Percentiles rank a stretch among this genome's conserved stretches.
Evolutionary conservation across 64 coral and sea anemone genomes (phyloP).

Genomic region (Stichodactyla mertensii): DNA sequence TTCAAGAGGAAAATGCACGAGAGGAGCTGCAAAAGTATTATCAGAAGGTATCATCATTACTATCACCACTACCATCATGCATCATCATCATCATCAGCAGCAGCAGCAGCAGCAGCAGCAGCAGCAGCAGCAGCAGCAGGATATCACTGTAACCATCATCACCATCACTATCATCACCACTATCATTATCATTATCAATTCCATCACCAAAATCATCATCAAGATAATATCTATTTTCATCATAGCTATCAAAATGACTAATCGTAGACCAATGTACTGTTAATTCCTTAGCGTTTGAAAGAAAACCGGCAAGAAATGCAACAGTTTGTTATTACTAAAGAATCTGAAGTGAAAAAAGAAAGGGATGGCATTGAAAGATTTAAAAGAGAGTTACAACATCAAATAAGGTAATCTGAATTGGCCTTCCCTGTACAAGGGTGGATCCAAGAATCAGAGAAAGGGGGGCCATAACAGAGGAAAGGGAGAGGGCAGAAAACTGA

Average conservation of each 20-base stretch:
- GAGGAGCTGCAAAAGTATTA: conserved; percentile 88
- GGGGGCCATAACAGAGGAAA: neutral
- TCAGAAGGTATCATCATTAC: conserved; percentile 54
- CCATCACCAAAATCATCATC: neutral
- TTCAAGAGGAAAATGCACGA: conserved; percentile 65
- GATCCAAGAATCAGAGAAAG: neutral
- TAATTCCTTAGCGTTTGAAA: neutral
- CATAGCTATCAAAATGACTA: neutral
- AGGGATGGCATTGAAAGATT: conserved; percentile 70
- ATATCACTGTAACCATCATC: neutral
- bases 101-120: neutral
- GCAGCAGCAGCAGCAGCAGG: neutral
- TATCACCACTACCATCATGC: neutral
- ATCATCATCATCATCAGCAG: neutral
- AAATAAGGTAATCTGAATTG: conserved; percentile 47
- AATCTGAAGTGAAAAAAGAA: conserved; percentile 78
- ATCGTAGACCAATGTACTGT: neutral
- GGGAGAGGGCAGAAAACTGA: neutral
- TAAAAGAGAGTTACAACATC: conserved; percentile 70
- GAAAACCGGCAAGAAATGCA: conserved; percentile 79
- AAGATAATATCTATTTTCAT: neutral
- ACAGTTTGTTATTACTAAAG: conserved; percentile 72
- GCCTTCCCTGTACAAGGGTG: neutral
- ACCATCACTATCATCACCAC: neutral
- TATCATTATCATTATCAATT: neutral